phyloP scores from a whole-genome alignment of 2,888 invertebrate species.

The Dasysyrphus albostriatus region DNA sequence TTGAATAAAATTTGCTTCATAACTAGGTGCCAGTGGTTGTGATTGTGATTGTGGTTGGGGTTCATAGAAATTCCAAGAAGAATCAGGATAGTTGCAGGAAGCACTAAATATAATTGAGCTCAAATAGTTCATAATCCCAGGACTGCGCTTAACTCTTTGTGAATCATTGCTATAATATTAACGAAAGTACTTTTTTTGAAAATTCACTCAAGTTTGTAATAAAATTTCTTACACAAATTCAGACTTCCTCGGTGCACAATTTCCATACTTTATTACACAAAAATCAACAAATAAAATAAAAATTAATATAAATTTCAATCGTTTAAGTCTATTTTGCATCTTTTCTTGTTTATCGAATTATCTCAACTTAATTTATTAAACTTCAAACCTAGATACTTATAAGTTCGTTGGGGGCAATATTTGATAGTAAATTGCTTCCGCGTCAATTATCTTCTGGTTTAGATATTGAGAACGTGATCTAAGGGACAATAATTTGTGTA shows the following conservation, averaged over 20 bases:
- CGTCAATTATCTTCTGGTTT: slow-evolving; percentile 41
- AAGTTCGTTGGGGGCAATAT: slow-evolving; percentile 5
- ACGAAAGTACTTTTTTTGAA: not conserved
- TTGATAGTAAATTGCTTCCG: slow-evolving; percentile 1
- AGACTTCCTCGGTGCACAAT: slow-evolving; percentile 7
- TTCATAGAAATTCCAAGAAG: slow-evolving; percentile 1
- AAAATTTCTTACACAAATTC: slow-evolving; percentile 34
- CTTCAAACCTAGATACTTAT: slow-evolving; percentile 48
- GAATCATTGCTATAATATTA: not conserved
- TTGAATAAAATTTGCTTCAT: not conserved
- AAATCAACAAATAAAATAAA: slow-evolving; percentile 12
- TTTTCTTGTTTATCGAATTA: slow-evolving; percentile 11
- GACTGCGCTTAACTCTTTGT: slow-evolving; percentile 28
- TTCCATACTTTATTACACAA: slow-evolving; percentile 10
- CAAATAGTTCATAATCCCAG: slow-evolving; percentile 36
- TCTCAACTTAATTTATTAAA: slow-evolving; percentile 18
- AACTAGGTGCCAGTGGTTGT: not conserved
- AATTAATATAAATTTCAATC: slow-evolving; percentile 14
- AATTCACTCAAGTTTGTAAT: not conserved
- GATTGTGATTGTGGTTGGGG: too few species aligned
- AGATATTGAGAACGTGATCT: slow-evolving; percentile 58
- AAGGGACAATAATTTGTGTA: slow-evolving; percentile 7
- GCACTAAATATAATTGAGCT: slow-evolving; percentile 37
- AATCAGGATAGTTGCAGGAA: not conserved
- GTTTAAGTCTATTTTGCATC: slow-evolving; percentile 26